Conservation (phyloP, 2,113 vertebrate species). For the Dryoscopus gambensis region DNA sequence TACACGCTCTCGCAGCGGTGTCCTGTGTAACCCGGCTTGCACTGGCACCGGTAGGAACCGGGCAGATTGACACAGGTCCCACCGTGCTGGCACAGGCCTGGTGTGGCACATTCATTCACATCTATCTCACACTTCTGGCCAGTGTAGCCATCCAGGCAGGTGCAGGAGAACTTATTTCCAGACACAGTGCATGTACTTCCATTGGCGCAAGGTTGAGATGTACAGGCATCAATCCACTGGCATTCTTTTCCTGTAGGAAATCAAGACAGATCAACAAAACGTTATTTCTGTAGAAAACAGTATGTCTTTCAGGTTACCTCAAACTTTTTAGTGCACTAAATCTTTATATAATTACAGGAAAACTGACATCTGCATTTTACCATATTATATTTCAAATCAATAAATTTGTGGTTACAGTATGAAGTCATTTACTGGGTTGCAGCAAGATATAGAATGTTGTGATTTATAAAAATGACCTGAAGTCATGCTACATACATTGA, state of each 20-base stretch:
- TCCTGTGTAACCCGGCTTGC: conserved; percentile 81
- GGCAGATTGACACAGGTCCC: conserved; percentile 82
- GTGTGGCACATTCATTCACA: conserved; percentile 80
- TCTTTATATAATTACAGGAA: neutral
- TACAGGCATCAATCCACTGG: conserved; percentile 84
- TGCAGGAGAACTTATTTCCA: conserved; percentile 80
- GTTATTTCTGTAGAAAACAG: neutral
- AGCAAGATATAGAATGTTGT: neutral
- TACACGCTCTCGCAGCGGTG: conserved; percentile 82
- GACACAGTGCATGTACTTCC: conserved; percentile 80
- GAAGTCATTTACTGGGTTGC: neutral
- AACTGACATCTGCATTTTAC: neutral
- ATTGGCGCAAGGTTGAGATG: conserved; percentile 85
- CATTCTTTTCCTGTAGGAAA: conserved; percentile 77
- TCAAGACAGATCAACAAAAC: neutral
- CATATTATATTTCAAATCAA: neutral
- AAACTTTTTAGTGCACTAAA: neutral
- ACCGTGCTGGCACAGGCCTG: conserved; percentile 76
- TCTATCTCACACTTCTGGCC: conserved; percentile 84
- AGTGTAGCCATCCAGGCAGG: conserved; percentile 78
- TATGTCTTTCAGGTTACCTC: neutral
- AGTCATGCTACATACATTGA: neutral
- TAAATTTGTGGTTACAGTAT: neutral
- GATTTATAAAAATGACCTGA: neutral
- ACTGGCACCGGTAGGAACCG: conserved; percentile 84